Base-by-base conservation (phyloP, 2,888 invertebrate genomes). In the Spisula solida region DNA sequence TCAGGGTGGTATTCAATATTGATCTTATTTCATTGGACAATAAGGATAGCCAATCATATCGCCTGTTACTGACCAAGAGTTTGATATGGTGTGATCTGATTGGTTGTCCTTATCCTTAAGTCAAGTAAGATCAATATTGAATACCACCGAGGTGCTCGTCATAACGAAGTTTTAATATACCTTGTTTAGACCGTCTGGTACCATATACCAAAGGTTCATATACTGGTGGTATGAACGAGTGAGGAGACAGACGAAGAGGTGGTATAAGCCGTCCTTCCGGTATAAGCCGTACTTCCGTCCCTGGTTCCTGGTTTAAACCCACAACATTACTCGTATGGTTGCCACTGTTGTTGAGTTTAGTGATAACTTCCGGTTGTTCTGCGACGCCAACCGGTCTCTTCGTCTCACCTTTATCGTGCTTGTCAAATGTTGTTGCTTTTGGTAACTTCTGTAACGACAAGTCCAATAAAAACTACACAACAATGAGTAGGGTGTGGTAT, bases 131-230 rank as follows among this genome's bases (percentile, higher is more conserved):
- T n/a, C n/a, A n/a, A n/a, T n/a, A n/a, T n/a, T n/a, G n/a, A n/a
- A n/a, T n/a, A n/a, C n/a, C n/a, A n/a, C n/a, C n/a, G n/a, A n/a
- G n/a, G n/a, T n/a, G n/a, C n/a, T n/a, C n/a, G n/a, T n/a, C n/a
- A n/a, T n/a, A n/a, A 41, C 41, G 41, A 8, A 5, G 2, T 5
- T 41, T 2, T 41, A 41, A 41, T 41, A 41, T 29, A 84, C 84
- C 84, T 75, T 55, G 25, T 18, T 25, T 29, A 8, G 66, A 1
- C 34, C 78, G 47, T 18, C 55, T 47, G 10, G 25, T 31, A 16
- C 84, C 84, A 55, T 18, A 78, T 51, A 84, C 51, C 48, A 84
- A 51, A 12, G 84, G 84, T 34, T 78, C 55, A 55, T 51, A 70
- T n/a, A 20, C 20, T 18, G 84, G 84, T 10, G 84, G 84, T 12